Percentiles rank a stretch among this genome's conserved stretches.
These are phyloP conservation scores for Amazona guildingii DNA, from an alignment of 2,113 vertebrate species.

Conservation along the genomic window DNA sequence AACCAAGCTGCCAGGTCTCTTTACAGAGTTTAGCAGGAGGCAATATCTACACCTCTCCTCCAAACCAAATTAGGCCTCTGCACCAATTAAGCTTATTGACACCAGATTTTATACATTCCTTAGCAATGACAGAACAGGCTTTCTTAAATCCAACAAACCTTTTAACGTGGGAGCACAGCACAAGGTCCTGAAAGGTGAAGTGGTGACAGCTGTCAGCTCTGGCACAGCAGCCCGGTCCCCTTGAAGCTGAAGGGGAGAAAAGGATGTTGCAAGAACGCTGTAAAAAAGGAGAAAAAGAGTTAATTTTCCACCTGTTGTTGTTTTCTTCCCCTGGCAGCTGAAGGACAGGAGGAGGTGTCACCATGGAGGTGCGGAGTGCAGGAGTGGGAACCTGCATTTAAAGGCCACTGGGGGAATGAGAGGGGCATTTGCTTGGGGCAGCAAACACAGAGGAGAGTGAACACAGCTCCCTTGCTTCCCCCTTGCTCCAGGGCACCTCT, in stretches of 20 bases:
- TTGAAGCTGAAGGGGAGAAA: not conserved
- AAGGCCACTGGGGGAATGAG: not conserved
- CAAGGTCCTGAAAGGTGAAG: not conserved
- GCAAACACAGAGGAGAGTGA: not conserved
- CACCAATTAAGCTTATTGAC: constrained; percentile 27
- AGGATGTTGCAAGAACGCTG: not conserved
- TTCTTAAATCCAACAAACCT: not conserved
- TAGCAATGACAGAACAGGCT: fast-evolving
- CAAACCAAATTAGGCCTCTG: not conserved
- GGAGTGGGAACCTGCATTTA: fast-evolving
- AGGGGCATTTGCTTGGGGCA: not conserved
- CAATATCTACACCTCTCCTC: not conserved
- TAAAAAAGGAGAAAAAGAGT: not conserved
- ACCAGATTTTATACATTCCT: constrained; percentile 32
- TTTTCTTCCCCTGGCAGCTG: not conserved
- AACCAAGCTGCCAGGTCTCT: not conserved
- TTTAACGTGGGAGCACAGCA: not conserved
- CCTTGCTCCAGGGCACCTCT: not conserved
- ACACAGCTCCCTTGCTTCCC: fast-evolving
- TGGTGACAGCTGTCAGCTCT: not conserved
- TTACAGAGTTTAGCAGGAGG: not conserved
- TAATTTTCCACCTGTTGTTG: not conserved
- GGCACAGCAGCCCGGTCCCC: not conserved
- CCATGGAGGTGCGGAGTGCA: not conserved
- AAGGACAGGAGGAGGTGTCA: not conserved